Percentiles rank a stretch among this genome's conserved stretches.
These are phyloP conservation scores for Lophius piscatorius DNA, from an alignment of 2,113 vertebrate species.

Conservation along the genomic window DNA sequence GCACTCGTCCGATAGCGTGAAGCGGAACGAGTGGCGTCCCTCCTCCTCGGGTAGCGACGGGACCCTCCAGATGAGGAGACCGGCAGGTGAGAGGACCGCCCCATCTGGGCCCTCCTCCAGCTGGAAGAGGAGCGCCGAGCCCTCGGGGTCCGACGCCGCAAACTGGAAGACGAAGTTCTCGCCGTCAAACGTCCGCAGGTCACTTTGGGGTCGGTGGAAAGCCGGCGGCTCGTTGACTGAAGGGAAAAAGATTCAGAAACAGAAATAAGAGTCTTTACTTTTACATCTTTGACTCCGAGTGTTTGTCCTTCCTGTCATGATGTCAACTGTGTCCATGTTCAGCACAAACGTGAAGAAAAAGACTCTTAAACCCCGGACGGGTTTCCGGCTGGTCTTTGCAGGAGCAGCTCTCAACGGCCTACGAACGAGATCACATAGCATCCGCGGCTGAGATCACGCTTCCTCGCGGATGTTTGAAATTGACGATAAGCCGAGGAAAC, in stretches of 20 bases:
- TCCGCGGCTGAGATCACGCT: background rate
- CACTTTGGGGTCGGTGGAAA: constrained; percentile 74
- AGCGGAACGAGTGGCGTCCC: constrained; percentile 69
- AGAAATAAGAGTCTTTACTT: background rate
- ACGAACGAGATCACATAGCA: background rate
- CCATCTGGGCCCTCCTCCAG: constrained; percentile 77
- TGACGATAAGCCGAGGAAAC: constrained; percentile 11
- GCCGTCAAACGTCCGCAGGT: constrained; percentile 79
- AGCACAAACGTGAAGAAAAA: background rate
- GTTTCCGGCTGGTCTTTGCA: constrained; percentile 9
- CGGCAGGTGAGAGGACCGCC: constrained; percentile 80
- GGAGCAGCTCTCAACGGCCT: background rate
- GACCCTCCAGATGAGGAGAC: constrained; percentile 85
- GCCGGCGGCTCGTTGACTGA: constrained; percentile 81
- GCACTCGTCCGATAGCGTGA: constrained; percentile 80
- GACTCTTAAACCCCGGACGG: too few relatives aligned
- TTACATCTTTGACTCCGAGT: background rate
- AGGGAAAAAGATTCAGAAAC: constrained; percentile 1
- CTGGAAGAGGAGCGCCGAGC: constrained; percentile 83
- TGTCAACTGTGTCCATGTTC: constrained; percentile 9
- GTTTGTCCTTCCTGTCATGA: constrained; percentile 30
- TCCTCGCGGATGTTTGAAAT: constrained; percentile 1
- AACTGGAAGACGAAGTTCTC: constrained; percentile 88
- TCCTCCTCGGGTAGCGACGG: constrained; percentile 12
- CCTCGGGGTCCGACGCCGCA: constrained; percentile 80